Base-by-base conservation (phyloP, 2,113 vertebrate genomes). In the Chionis minor region DNA sequence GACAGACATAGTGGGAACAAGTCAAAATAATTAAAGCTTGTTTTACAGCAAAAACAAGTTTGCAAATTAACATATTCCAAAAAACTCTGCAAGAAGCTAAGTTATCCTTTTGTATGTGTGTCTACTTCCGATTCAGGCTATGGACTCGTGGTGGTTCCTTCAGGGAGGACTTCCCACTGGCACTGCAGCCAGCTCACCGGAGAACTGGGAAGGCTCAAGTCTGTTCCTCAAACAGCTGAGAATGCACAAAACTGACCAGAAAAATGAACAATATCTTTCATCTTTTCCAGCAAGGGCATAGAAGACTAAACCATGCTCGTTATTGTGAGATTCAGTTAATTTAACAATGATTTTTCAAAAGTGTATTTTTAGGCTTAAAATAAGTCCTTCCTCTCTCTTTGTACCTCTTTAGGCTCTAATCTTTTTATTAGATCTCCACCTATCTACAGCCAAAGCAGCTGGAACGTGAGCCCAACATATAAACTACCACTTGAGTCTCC, bases 31-130 rank as follows among this genome's bases (percentile, higher is more conserved):
- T 69, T 55, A 88, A 88, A 88, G 88, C 86, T 84, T 72, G 75
- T 90, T 95, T 83, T 78, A 91, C 80, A 84, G 92, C 75, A 95
- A 92, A 90, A 94, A 51, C 83, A 45, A 93, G 92, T 86, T 86
- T 88, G 52, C 63, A 73, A 78, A 94, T 90, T 80, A 92, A 84
- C 69, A 67, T 77, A 67, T 61, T 78, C 83, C 61, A 52, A 81
- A 86, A 88, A 32, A 32, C 67, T 74, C 71, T 14, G 66, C 19
- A 82, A 90, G 59, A 56, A 78, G 80, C 44, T 9, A 18, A 82
- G 63, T 73, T 80, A 85, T 40, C 33, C 82, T 42, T 62, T 32
- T 28, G 55, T 23, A 59, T 5, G 65, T 45, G 20, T 54, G 62
- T 5, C 70, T 88, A 4, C 78, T 77, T 14, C 74, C 70, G 61